Conservation (phyloP, 2,888 invertebrate species). For the Scelioninae gen. 1 region DNA sequence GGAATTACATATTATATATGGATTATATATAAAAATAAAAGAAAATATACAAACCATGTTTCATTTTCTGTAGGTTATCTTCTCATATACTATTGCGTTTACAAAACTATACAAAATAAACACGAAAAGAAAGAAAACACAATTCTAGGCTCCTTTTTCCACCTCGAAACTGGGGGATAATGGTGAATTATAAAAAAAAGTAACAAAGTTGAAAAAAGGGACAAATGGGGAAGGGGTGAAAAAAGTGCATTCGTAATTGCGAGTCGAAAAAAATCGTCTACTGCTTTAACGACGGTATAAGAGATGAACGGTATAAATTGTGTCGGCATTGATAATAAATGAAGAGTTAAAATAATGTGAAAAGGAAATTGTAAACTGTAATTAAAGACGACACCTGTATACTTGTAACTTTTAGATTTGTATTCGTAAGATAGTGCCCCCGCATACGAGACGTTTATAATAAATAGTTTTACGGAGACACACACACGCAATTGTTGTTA, state of each 20-base stretch:
- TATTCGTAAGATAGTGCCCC: conserved; percentile 83
- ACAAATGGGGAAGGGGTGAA: not conserved
- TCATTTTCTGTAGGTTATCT: no score
- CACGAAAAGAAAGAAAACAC: not conserved
- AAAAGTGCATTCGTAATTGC: conserved; percentile 64
- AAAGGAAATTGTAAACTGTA: conserved; percentile 82
- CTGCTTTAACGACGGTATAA: conserved; percentile 81
- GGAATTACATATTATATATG: no score
- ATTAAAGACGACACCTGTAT: conserved; percentile 82
- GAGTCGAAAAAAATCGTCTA: conserved; percentile 78
- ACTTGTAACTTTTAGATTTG: conserved; percentile 84
- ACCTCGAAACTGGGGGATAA: conserved; percentile 50
- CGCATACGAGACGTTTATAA: conserved; percentile 75
- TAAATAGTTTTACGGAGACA: conserved; percentile 65
- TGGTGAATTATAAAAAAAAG: conserved; percentile 32
- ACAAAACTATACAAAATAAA: not conserved
- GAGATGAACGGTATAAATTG: conserved; percentile 76
- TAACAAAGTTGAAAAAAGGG: not conserved
- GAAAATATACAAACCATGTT: no score
- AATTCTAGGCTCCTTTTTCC: conserved; percentile 6
- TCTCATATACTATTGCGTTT: conserved; percentile 8
- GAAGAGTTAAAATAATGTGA: conserved; percentile 71
- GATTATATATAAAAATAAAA: no score
- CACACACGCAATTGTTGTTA: conserved; percentile 70
- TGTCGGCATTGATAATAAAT: conserved; percentile 80